These are phyloP conservation scores for Cebidichthys violaceus DNA, from an alignment of 2,113 vertebrate species.

Conservation along the genomic window DNA sequence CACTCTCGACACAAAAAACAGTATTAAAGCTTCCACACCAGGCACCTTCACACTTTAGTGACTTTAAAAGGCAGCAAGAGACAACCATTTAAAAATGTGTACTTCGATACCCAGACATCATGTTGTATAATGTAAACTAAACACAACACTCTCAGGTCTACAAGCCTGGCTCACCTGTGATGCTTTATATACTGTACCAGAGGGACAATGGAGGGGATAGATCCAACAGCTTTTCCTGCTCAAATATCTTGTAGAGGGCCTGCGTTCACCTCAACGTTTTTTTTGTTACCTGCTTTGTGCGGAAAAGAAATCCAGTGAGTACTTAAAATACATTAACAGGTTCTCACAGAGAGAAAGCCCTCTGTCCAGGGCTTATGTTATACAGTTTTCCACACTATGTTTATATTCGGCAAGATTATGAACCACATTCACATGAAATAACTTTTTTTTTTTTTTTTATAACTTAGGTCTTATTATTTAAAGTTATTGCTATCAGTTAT, in stretches of 20 bases:
- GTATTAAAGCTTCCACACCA: not conserved
- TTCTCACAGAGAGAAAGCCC: slow-evolving; percentile 6
- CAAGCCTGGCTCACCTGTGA: slow-evolving; percentile 17
- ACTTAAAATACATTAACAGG: not conserved
- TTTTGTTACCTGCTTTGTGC: not conserved
- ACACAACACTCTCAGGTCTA: not conserved
- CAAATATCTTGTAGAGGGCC: not conserved
- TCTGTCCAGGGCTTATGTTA: not conserved
- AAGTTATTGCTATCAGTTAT: not conserved
- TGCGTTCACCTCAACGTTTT: slow-evolving; percentile 11
- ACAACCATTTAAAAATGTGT: slow-evolving; percentile 26
- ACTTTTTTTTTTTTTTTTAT: not conserved
- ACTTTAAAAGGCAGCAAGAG: slow-evolving; percentile 31
- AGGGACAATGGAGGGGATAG: not conserved
- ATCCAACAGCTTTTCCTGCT: slow-evolving; percentile 1
- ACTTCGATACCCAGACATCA: slow-evolving; percentile 25
- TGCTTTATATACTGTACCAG: not conserved
- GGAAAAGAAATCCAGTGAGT: not conserved
- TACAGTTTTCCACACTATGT: not conserved
- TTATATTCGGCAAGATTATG: not conserved
- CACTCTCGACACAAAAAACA: slow-evolving; percentile 27
- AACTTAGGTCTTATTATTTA: not conserved
- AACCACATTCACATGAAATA: not conserved
- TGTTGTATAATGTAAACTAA: slow-evolving; percentile 23
- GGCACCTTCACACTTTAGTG: slow-evolving; percentile 32